A percentile compares a stretch with the other conserved stretches of the same genome.
Evolutionary conservation across 2,113 vertebrate species (phyloP).

Genomic region (Ranitomeya variabilis): DNA sequence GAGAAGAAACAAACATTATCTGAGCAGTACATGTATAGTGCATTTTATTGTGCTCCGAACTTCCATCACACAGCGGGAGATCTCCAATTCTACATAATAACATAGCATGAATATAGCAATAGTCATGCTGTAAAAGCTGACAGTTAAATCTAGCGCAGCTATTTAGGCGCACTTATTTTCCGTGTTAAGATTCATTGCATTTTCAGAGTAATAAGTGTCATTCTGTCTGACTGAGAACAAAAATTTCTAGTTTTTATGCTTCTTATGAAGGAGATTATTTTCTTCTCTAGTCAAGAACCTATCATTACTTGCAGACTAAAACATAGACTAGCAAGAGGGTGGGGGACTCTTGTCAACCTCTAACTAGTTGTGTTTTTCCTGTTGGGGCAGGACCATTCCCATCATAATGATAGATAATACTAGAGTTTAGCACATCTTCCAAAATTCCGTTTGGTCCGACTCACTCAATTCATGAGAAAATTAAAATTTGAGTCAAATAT

Average conservation of each 20-base stretch:
- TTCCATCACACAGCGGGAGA: conserved; percentile 51
- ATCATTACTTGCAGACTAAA: background rate
- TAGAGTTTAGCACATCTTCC: too few species aligned
- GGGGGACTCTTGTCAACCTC: too few species aligned
- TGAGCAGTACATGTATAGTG: background rate
- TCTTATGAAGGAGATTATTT: background rate
- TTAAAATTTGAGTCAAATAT: too few species aligned
- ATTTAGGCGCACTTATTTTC: conserved; percentile 43
- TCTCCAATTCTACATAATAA: conserved; percentile 48
- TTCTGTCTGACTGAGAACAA: background rate
- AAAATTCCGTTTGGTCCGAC: too few species aligned
- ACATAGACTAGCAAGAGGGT: background rate
- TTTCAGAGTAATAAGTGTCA: conserved; percentile 25
- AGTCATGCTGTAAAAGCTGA: conserved; percentile 23
- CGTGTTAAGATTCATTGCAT: conserved; percentile 6
- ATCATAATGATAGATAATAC: too few species aligned
- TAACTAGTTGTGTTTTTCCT: too few species aligned
- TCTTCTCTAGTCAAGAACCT: background rate
- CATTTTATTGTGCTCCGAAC: conserved; percentile 28
- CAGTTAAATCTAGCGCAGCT: conserved; percentile 44
- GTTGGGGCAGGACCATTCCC: too few species aligned
- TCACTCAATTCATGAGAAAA: too few species aligned
- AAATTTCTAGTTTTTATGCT: background rate
- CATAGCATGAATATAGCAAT: conserved; percentile 33
- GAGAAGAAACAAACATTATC: conserved; percentile 17